Evolutionary conservation across 2,113 vertebrate species (phyloP), one percentile per base, ranked within the genome.

Genomic region (Triplophysa siluroides): DNA sequence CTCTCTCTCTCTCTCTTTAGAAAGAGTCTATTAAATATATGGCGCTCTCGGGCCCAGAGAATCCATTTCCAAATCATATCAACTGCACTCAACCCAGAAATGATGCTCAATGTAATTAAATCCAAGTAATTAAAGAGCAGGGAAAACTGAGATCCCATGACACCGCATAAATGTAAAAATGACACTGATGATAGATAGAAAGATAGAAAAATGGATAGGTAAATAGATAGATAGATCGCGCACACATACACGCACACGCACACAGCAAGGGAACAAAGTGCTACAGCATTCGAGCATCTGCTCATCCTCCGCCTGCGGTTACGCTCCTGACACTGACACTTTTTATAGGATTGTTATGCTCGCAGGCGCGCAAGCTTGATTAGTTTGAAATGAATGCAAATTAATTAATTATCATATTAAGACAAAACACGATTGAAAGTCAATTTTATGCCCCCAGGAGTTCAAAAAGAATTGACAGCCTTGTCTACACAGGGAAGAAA

Each of bases 231-330:
- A 68, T 14, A 14, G 38, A 38, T 33, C 26, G 26, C 26, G 3
- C 29, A 29, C 80, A 72, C 81, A 85, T 84, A 81, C 78, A 80
- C 79, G 79, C 76, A 80, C 83, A 66, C 67, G 68, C 29, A 73
- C 52, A 60, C 62, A 66, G 60, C 76, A 69, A 61, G 54, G 54
- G 45, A 45, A 7, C 10, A 61, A 54, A 58, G 29, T 24, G 33
- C 33, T 24, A 26, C 45, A 73, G 14, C 9, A 26, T 4, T 29
- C 21, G 45, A 24, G 58, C 78, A 78, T 60, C 63, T 66, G 61
- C 65, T 47, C 43, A 11, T 50, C 72, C 86, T 87, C 86, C 85
- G 88, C 87, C 80, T 71, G 38, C 33, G 64, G 81, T 79, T 78
- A 64, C 19, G 69, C 77, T 54, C 38, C 66, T 78, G 64, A 82